Conservation (phyloP, 2,888 invertebrate genomes). For the Augiades crinisus region DNA sequence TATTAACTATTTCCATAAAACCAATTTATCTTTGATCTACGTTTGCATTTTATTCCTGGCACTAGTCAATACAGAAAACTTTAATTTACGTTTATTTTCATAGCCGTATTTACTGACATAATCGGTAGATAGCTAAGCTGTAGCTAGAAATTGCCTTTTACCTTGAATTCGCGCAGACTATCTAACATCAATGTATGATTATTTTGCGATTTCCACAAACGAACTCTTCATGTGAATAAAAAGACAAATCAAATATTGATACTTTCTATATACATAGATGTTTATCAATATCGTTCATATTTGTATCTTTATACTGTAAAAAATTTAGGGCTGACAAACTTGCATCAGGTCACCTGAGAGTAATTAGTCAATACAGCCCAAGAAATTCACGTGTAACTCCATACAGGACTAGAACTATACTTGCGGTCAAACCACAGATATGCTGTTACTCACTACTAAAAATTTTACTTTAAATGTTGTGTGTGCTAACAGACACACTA, state of each 20-base stretch:
- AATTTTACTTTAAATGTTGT: no score
- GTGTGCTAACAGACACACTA: neutral
- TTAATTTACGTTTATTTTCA: neutral
- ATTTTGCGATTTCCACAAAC: neutral
- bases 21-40: no score
- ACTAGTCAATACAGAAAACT: neutral
- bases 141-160: neutral
- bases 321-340: no score
- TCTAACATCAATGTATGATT: conserved; percentile 3
- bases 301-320: no score
- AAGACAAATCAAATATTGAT: neutral
- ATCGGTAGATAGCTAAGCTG: neutral
- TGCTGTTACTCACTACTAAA: no score
- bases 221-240: neutral
- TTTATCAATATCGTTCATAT: neutral
- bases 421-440: no score
- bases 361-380: no score
- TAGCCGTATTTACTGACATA: neutral
- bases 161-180: conserved; percentile 3
- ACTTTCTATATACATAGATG: no score
- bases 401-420: no score
- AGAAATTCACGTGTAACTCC: no score
- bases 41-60: no score
- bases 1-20: neutral
- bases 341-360: no score